Evolutionary conservation across 2,888 invertebrate species (phyloP).

Genomic region (Apamea anceps): DNA sequence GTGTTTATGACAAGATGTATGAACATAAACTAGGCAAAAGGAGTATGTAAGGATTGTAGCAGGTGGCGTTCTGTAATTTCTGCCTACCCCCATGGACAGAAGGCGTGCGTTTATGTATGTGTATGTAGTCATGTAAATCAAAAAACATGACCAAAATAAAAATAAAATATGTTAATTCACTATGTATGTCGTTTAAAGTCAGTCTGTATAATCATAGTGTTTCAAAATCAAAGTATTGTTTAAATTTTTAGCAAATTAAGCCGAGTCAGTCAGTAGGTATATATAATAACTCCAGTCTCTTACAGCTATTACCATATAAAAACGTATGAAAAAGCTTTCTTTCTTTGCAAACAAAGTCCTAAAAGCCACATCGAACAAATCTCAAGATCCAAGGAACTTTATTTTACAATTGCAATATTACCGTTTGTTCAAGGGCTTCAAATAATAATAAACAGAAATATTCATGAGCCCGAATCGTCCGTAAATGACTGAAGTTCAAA

Average conservation of each 20-base stretch:
- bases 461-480: slow-evolving; percentile 35
- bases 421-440: slow-evolving; percentile 16
- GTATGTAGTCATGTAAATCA: neutral
- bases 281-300: neutral
- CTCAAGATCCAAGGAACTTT: slow-evolving; percentile 10
- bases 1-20: neutral
- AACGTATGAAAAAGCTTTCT: neutral
- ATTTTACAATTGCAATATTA: slow-evolving; percentile 27
- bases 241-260: neutral
- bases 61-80: too few species aligned
- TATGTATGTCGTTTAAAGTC: neutral
- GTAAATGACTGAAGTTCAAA: slow-evolving; percentile 14
- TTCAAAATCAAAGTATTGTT: neutral
- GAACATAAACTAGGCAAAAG: neutral
- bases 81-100: neutral
- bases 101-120: neutral
- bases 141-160: neutral
- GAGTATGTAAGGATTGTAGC: neutral
- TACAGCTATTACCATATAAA: neutral
- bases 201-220: neutral
- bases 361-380: slow-evolving; percentile 19
- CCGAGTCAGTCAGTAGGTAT: too few species aligned
- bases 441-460: slow-evolving; percentile 42
- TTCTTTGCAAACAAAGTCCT: slow-evolving; percentile 3
- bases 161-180: neutral